Percentiles rank a stretch among this genome's conserved stretches.
These are phyloP conservation scores for Mobula birostris DNA, from an alignment of 2,113 vertebrate species.

Conservation along the genomic window DNA sequence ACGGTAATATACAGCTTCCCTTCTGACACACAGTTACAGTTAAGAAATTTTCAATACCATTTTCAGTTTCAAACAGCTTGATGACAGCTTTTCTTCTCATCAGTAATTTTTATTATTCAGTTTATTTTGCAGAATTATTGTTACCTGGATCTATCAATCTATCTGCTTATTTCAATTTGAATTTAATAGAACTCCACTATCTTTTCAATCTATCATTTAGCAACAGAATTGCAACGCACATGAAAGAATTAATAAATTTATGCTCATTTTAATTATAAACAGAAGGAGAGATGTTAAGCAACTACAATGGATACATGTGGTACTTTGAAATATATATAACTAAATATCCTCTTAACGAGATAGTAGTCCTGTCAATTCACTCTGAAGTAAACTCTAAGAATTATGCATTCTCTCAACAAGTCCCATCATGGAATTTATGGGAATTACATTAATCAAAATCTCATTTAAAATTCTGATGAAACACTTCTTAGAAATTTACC, in stretches of 20 bases:
- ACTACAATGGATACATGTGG: neutral
- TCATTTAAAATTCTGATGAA: neutral
- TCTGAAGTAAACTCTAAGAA: neutral
- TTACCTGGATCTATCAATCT: neutral
- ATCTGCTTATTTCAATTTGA: neutral
- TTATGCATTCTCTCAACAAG: neutral
- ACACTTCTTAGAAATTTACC: neutral
- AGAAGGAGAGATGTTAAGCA: neutral
- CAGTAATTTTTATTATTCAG: neutral
- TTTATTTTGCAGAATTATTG: neutral
- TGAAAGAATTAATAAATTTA: neutral
- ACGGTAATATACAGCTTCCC: neutral
- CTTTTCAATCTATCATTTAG: neutral
- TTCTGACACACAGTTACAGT: neutral
- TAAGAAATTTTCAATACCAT: neutral
- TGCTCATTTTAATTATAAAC: neutral
- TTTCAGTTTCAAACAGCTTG: neutral
- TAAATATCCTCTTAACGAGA: neutral
- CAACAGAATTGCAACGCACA: neutral
- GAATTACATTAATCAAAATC: neutral
- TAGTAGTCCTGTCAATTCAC: neutral
- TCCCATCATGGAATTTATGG: neutral
- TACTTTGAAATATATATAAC: neutral
- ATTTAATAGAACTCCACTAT: neutral
- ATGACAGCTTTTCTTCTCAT: neutral